Base-by-base conservation (phyloP, 2,797 vertebrate species). In the Gymnoscopelus microlampas region DNA sequence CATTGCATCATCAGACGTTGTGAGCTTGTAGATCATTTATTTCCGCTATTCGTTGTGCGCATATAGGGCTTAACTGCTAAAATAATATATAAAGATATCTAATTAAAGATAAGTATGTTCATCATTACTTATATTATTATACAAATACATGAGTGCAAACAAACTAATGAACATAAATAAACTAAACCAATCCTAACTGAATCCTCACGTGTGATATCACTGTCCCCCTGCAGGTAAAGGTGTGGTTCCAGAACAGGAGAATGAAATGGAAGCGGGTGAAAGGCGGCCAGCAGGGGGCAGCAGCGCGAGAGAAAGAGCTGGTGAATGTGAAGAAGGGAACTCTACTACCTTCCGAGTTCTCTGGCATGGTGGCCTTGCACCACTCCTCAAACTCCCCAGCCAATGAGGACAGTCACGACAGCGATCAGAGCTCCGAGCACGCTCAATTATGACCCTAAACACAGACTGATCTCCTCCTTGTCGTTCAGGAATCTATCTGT, bases 221-320 rank as follows among this genome's bases (percentile, higher is more conserved):
- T 53, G 8, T 24, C 49, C 44, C 47, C 3, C 14, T 12, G 8
- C 88, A 96, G 96, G 96, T 96, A 48, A 96, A 96, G 83, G 96
- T 96, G 71, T 96, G 96, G 96, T 96, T 96, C 85, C 96, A 96
- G 88, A 96, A 96, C 89, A 88, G 96, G 66, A 78, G 96, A 51
- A 96, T 96, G 96, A 96, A 96, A 84, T 96, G 96, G 96, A 96
- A 96, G 88, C 89, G 96, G 26, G 95, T 96, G 71, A 96, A 96
- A 88, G 95, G 96, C 15, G 95, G 95, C 3, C 96, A 96, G 81
- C 96, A 96, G 86, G 96, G 95, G 54, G 95, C 95, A 13, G 95
- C 94, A 0, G 95, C 94, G 3, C 90, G 95, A 55, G 96, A 96
- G 83, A 96, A 96, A 88, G 95, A 96, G 93, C 93, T 96, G 85